Evolutionary conservation across 2,113 vertebrate species (phyloP).

Genomic region (Synchiropus splendidus): DNA sequence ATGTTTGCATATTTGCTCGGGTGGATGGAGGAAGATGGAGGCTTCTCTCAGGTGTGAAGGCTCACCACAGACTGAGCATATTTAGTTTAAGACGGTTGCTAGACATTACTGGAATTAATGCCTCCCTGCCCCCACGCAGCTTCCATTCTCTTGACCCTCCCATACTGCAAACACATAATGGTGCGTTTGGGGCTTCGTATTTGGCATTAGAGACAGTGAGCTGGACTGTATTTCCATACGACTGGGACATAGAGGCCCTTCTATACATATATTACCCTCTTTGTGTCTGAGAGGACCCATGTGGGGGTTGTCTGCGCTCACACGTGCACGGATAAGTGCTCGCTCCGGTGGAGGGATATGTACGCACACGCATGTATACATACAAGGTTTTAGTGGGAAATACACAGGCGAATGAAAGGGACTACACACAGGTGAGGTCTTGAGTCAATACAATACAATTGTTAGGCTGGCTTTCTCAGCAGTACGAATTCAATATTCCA

Average conservation of each 20-base stretch:
- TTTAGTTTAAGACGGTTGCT: constrained; percentile 22
- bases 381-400: too few relatives aligned
- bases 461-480: too few relatives aligned
- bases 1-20: constrained; percentile 24
- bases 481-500: too few relatives aligned
- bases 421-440: too few relatives aligned
- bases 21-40: constrained; percentile 12
- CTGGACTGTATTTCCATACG: constrained; percentile 61
- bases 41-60: constrained; percentile 7
- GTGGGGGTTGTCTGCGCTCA: constrained; percentile 23
- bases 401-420: too few relatives aligned
- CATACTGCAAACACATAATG: constrained; percentile 57
- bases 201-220: constrained; percentile 50
- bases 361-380: neutral
- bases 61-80: constrained; percentile 8
- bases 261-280: constrained; percentile 63
- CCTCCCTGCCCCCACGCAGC: constrained; percentile 45
- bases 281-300: constrained; percentile 61
- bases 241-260: constrained; percentile 54
- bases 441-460: too few relatives aligned
- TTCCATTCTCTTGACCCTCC: constrained; percentile 61
- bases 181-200: constrained; percentile 60
- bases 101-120: constrained; percentile 51
- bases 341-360: too few relatives aligned
- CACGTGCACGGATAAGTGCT: too few relatives aligned